A percentile compares a stretch with the other conserved stretches of the same genome.
Conservation (phyloP, 2,113 vertebrate genomes). For the Cyanoliseus patagonus region DNA sequence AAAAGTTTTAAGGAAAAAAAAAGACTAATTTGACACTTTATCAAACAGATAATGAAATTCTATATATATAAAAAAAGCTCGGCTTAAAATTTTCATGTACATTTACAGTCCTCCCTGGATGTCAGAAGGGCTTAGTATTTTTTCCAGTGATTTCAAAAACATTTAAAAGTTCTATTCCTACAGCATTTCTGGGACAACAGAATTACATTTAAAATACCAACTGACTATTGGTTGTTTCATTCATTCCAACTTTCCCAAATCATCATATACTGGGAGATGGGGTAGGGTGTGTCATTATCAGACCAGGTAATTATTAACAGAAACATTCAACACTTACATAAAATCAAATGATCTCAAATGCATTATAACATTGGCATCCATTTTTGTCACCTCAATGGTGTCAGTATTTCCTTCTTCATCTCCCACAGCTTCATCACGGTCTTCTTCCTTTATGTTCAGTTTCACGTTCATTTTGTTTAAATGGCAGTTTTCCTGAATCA, state of each 20-base stretch:
- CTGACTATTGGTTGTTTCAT: neutral
- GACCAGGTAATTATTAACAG: neutral
- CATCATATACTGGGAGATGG: neutral
- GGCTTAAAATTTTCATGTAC: neutral
- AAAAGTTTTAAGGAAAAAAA: neutral
- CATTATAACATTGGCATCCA: constrained; percentile 98
- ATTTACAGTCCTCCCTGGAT: neutral
- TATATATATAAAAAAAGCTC: neutral
- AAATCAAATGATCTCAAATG: constrained; percentile 95
- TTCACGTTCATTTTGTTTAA: constrained; percentile 91
- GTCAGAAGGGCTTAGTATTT: neutral
- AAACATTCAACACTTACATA: constrained; percentile 82
- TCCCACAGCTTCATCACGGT: constrained; percentile 48
- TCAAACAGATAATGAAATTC: neutral
- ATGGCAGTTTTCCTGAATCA: constrained; percentile 93
- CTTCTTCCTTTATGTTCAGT: constrained; percentile 67
- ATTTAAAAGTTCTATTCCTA: neutral
- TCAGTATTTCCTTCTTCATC: constrained; percentile 68
- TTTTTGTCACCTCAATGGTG: constrained; percentile 90
- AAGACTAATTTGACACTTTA: neutral
- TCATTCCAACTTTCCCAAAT: neutral
- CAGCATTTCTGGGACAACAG: neutral
- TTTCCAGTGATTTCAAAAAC: neutral
- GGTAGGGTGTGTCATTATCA: neutral
- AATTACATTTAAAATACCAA: neutral